Conservation (phyloP, 2,113 vertebrate genomes). For the Leptosomus discolor region DNA sequence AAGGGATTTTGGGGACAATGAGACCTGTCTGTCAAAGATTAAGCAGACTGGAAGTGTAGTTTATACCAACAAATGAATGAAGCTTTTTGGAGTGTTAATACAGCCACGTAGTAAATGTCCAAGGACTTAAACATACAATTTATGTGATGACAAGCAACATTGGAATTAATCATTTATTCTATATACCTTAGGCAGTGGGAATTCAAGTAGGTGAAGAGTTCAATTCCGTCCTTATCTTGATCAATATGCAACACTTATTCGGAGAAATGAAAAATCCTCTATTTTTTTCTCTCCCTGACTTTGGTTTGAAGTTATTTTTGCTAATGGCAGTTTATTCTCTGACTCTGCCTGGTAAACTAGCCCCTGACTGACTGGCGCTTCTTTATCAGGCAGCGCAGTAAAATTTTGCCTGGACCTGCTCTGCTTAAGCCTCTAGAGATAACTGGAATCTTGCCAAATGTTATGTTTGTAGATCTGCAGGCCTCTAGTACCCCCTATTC, state of each 20-base stretch:
- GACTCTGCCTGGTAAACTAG: neutral
- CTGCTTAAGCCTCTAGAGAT: slow-evolving; percentile 35
- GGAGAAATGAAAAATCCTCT: neutral
- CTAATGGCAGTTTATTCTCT: slow-evolving; percentile 5
- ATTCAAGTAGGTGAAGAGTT: slow-evolving; percentile 65
- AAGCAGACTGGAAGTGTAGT: slow-evolving; percentile 85
- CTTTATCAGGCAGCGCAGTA: neutral
- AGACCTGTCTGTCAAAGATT: slow-evolving; percentile 87
- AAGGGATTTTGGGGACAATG: slow-evolving; percentile 87
- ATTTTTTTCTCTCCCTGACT: neutral
- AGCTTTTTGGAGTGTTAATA: slow-evolving; percentile 70
- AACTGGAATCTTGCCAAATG: slow-evolving; percentile 3
- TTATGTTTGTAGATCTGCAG: neutral
- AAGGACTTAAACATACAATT: slow-evolving; percentile 74
- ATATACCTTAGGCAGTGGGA: slow-evolving; percentile 65
- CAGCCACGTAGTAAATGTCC: slow-evolving; percentile 67
- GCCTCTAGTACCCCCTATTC: neutral
- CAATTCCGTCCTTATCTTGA: slow-evolving; percentile 35
- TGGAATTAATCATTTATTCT: slow-evolving; percentile 71
- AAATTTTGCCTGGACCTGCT: slow-evolving; percentile 16
- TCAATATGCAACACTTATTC: neutral
- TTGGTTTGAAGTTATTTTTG: neutral
- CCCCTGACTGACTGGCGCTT: neutral
- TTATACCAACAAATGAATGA: slow-evolving; percentile 76
- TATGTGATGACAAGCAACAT: slow-evolving; percentile 70